Base-by-base conservation (phyloP, 1,140 invertebrate species). In the Bombus affinis region DNA sequence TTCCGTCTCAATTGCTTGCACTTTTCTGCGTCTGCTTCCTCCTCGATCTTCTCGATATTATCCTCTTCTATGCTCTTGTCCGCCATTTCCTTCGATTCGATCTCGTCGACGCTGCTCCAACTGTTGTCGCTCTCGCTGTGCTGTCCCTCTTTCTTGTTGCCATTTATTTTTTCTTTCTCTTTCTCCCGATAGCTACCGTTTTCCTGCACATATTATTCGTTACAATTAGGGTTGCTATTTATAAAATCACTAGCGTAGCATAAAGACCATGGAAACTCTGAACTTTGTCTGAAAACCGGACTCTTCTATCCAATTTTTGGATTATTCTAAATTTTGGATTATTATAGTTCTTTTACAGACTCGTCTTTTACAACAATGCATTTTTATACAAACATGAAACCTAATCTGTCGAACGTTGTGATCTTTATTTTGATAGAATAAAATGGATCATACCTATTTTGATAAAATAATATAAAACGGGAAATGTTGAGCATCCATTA, bases 91-190 rank as follows among this genome's bases (percentile, higher is more conserved):
- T 86, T 89, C 68, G 73, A 37, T 59, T 89, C 85, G 32, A 89
- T 86, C 66, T 91, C 93, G n/a, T 93, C 93, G 25, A 91, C 90
- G 77, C 93, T 94, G 80, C 93, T 93, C 93, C 93, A 94, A 82
- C 92, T 94, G 37, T 89, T 89, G 1, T 93, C 92, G 73, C 93
- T 94, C 68, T 91, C 93, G 80, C 92, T 93, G 3, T 71, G 76
- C n/a, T 92, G 91, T 25, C 74, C 53, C 22, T 83, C 85, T 57
- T 84, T 86, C 70, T 90, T 87, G 13, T 53, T 44, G 32, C 75
- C 78, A 22, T 86, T 91, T 22, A 66, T 8, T 8, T 88, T 81
- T 4, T 85, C 88, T 15, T 88, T 87, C 37, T 71, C 68, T 15
- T 70, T 85, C 18, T 78, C 79, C n/a, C 53, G 59, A 39, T 32